Base-by-base conservation (phyloP, 1,140 invertebrate genomes). In the Orius insidiosus region DNA sequence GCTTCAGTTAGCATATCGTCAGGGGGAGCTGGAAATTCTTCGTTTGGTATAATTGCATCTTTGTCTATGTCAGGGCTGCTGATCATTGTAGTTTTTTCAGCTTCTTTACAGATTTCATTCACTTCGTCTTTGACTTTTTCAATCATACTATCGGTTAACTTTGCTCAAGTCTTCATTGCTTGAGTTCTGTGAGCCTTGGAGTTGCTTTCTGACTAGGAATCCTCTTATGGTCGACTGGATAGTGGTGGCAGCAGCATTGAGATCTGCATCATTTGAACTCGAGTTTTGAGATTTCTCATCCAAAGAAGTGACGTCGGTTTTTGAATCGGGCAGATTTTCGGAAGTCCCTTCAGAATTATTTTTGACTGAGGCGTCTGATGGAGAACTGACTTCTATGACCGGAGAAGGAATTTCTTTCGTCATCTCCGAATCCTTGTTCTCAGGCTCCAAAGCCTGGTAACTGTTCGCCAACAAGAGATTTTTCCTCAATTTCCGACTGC, bases 181-280 rank as follows among this genome's bases (percentile, higher is more conserved):
- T 41, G 7, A 14, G 11, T 42, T 48, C 24, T 38, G 43, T 40
- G 55, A 37, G 19, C 55, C 50, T 33, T 54, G 39, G 10, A 53
- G 14, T 24, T 41, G 18, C 35, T 54, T 47, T 39, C 55, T 46
- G 4, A 50, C 45, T 38, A 52, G 48, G 32, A 46, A 55, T 8
- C 55, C 53, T 45, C 55, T 47, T 34, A 52, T 55, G 7, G 45
- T 34, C 8, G 55, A 54, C 36, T 56, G 55, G 16, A 56, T 56
- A 8, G 41, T 52, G 6, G 53, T 53, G 8, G 55, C 54, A 13
- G 55, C 55, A 8, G 31, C 42, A 10, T 31, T 30, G 7, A 24
- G 24, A 24, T 24, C 24, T 24, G 24, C 24, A 24, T 24, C 24
- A n/a, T n/a, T n/a, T n/a, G n/a, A n/a, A n/a, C n/a, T n/a, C 7